Percentiles rank a stretch among this genome's conserved stretches.
These are phyloP conservation scores for Euzetes globulus DNA, from an alignment of 2,888 invertebrate genomes.

Conservation along the genomic window DNA sequence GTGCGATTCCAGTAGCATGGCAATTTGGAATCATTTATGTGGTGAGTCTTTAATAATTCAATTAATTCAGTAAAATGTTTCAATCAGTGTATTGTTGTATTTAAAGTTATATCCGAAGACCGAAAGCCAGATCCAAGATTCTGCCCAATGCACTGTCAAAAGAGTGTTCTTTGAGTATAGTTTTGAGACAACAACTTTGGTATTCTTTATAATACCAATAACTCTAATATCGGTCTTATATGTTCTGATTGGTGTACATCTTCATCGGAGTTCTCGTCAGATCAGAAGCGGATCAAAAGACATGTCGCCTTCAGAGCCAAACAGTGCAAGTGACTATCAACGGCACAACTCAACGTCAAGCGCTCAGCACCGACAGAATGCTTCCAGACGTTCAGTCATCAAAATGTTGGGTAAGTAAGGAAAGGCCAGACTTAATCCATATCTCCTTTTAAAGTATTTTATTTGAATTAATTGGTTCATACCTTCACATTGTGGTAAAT, in stretches of 20 bases:
- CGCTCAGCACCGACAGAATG: constrained; percentile 29
- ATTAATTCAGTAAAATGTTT: neutral
- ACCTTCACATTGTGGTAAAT: too few species aligned
- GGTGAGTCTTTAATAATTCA: constrained; percentile 18
- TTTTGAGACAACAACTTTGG: constrained; percentile 66
- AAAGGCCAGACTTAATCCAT: too few species aligned
- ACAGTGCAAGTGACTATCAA: constrained; percentile 31
- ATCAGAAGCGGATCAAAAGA: neutral
- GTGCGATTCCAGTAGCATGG: constrained; percentile 48
- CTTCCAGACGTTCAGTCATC: constrained; percentile 47
- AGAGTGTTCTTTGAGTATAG: constrained; percentile 58
- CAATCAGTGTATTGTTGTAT: neutral
- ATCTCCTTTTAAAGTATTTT: too few species aligned
- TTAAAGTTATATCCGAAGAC: neutral
- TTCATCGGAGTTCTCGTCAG: constrained; percentile 37
- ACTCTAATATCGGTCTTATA: constrained; percentile 73
- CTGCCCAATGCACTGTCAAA: constrained; percentile 55
- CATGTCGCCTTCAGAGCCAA: constrained; percentile 2
- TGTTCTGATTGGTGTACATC: constrained; percentile 46
- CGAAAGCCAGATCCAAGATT: neutral
- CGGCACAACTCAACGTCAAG: constrained; percentile 37
- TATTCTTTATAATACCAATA: constrained; percentile 82
- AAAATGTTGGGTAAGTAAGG: constrained; percentile 59
- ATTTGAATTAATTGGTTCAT: too few species aligned
- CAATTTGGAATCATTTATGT: constrained; percentile 62